phyloP scores from a whole-genome alignment of 2,113 vertebrate genomes.

The Tenrec ecaudatus region DNA sequence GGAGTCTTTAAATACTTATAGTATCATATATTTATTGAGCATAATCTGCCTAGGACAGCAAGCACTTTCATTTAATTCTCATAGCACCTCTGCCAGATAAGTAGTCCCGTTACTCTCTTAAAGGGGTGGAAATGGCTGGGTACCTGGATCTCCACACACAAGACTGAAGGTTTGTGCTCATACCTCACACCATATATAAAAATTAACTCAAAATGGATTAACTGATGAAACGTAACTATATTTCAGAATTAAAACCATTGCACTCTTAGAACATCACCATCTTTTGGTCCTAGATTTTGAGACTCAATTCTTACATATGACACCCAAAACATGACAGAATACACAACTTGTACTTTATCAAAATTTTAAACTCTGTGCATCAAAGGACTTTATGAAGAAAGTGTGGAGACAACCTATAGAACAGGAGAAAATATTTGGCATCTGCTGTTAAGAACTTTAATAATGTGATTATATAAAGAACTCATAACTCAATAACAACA shows the following conservation, averaged over 20 bases:
- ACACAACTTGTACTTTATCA: background rate
- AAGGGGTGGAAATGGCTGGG: conserved; percentile 16
- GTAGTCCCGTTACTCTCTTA: background rate
- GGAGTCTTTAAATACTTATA: background rate
- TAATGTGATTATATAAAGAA: background rate
- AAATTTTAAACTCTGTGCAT: background rate
- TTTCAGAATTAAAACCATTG: background rate
- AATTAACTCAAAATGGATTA: background rate
- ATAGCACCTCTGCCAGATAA: background rate
- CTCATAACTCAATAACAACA: background rate
- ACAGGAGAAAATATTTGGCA: background rate
- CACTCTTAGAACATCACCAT: background rate
- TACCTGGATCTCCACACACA: background rate
- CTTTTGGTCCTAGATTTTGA: background rate
- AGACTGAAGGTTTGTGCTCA: background rate
- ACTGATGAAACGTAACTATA: background rate
- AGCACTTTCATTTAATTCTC: background rate
- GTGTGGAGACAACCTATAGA: background rate
- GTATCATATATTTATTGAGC: conserved; percentile 1
- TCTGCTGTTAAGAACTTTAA: background rate
- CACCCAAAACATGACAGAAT: background rate
- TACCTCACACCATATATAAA: background rate
- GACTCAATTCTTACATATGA: background rate
- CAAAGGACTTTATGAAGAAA: background rate
- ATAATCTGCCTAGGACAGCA: background rate